Conservation (phyloP, 1,140 invertebrate genomes). For the Drosophila sp. region DNA sequence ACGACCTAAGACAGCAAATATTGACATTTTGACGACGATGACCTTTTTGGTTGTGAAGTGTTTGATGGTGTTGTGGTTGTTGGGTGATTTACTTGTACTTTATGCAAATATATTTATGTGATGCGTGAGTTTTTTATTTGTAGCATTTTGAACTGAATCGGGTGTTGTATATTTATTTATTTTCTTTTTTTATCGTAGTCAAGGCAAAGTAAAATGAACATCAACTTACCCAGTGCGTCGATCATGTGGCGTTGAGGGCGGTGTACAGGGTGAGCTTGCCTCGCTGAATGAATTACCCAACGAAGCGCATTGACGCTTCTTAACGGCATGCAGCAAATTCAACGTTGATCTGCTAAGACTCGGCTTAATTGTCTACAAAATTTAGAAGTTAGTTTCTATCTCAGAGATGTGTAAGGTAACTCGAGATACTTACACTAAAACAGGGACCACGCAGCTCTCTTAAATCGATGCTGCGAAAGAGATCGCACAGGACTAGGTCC, state of each 20-base stretch:
- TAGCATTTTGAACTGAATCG: background rate
- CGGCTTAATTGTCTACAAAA: constrained; percentile 79
- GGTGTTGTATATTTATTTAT: constrained; percentile 31
- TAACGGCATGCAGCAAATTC: constrained; percentile 79
- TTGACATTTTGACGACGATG: background rate
- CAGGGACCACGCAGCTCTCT: constrained; percentile 90
- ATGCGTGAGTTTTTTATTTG: constrained; percentile 3
- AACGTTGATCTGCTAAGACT: constrained; percentile 81
- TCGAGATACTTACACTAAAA: constrained; percentile 83
- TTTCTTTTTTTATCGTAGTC: background rate
- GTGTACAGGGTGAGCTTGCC: constrained; percentile 81
- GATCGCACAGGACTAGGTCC: constrained; percentile 91
- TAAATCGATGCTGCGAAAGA: constrained; percentile 94
- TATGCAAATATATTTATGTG: background rate
- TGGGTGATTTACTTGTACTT: background rate
- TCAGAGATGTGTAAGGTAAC: too few relatives aligned
- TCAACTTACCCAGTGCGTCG: constrained; percentile 77
- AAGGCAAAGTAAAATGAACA: constrained; percentile 22
- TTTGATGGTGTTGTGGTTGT: constrained; percentile 2
- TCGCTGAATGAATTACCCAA: constrained; percentile 80
- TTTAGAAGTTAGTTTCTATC: too few relatives aligned
- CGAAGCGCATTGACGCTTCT: constrained; percentile 81
- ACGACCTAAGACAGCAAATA: background rate
- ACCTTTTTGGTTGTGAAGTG: constrained; percentile 5
- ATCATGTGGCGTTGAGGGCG: constrained; percentile 81